Percentiles rank a stretch among this genome's conserved stretches.
phyloP scores from a whole-genome alignment of 1,140 invertebrate species.

The Lasioglossum albipes region DNA sequence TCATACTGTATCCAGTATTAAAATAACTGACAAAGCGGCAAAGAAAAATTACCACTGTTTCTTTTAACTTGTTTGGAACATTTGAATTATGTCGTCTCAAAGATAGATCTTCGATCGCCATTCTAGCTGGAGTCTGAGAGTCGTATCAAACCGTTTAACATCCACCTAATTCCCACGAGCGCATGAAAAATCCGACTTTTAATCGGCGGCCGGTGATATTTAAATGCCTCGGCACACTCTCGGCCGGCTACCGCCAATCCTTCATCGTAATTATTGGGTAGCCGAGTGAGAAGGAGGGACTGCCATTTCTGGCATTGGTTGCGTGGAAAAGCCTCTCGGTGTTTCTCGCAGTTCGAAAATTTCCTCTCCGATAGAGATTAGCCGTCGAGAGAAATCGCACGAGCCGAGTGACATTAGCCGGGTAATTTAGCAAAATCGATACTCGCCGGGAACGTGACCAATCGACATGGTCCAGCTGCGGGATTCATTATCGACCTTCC shows the following conservation, averaged over 20 bases:
- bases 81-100: too few species aligned
- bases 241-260: constrained; percentile 39
- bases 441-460: constrained; percentile 51
- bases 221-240: constrained; percentile 44
- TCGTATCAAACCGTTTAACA: not conserved
- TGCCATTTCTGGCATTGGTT: not conserved
- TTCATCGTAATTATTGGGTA: constrained; percentile 47
- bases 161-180: constrained; percentile 9
- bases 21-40: too few species aligned
- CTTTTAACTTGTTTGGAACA: too few species aligned
- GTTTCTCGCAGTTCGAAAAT: too few species aligned
- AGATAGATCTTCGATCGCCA: too few species aligned
- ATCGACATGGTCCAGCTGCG: constrained; percentile 17
- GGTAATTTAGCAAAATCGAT: constrained; percentile 48
- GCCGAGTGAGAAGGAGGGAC: not conserved
- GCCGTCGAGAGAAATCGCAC: constrained; percentile 46
- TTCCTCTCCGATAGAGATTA: too few species aligned
- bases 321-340: too few species aligned
- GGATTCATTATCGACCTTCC: constrained; percentile 53
- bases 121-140: not conserved
- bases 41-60: too few species aligned
- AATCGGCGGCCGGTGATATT: constrained; percentile 51
- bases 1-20: too few species aligned
- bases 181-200: constrained; percentile 18
- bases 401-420: constrained; percentile 27